These are phyloP conservation scores for Cheilosia scutellata DNA, from an alignment of 2,888 invertebrate species.

Conservation along the genomic window DNA sequence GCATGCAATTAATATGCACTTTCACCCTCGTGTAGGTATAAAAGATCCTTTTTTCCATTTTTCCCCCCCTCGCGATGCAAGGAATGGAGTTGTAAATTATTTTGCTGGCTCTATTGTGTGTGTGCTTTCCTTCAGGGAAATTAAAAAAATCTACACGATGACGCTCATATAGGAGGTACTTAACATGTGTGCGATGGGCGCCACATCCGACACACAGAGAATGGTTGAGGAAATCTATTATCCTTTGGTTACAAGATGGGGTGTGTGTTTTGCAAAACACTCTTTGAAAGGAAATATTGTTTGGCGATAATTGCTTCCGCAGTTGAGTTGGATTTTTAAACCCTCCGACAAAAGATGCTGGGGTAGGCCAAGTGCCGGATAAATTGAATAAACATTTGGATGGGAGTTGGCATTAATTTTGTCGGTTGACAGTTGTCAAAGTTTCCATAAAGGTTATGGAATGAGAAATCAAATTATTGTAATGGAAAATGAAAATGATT, in stretches of 20 bases:
- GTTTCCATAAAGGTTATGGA: neutral
- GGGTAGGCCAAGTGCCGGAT: neutral
- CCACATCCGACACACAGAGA: constrained; percentile 4
- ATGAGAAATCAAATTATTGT: too few species aligned
- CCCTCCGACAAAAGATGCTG: neutral
- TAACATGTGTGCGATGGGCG: constrained; percentile 1
- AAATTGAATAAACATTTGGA: neutral
- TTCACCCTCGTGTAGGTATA: neutral
- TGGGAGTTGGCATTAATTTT: neutral
- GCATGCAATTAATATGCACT: constrained; percentile 46
- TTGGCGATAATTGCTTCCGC: constrained; percentile 43
- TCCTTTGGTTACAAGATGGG: constrained; percentile 23
- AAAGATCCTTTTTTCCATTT: neutral
- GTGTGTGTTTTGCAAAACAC: constrained; percentile 11
- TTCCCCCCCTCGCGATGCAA: neutral
- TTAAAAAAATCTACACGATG: constrained; percentile 1
- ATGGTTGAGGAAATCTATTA: constrained; percentile 28
- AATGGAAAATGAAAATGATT: neutral
- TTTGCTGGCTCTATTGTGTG: constrained; percentile 42
- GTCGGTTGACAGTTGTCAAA: too few species aligned
- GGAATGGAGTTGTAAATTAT: constrained; percentile 49
- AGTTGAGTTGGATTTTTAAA: neutral
- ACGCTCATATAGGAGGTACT: constrained; percentile 21
- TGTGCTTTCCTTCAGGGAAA: neutral
- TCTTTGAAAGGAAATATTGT: constrained; percentile 29